Conservation (phyloP, 1,140 invertebrate genomes). For the Drosophila lini region DNA sequence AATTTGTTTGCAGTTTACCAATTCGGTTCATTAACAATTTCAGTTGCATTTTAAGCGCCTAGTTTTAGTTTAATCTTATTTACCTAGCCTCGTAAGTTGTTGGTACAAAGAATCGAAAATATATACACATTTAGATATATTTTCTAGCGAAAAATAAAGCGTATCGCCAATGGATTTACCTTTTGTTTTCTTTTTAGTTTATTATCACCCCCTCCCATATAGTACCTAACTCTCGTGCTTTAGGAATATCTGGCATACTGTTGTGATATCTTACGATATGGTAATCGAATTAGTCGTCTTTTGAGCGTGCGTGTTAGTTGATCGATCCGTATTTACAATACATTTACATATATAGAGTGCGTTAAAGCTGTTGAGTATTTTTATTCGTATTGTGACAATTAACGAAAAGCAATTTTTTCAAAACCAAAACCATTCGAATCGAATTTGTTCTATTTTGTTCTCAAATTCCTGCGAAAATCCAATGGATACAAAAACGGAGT, state of each 20-base stretch:
- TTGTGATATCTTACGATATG: slow-evolving; percentile 75
- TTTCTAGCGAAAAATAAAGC: slow-evolving; percentile 72
- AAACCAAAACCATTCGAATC: slow-evolving; percentile 21
- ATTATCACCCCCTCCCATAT: slow-evolving; percentile 24
- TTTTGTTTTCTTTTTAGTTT: slow-evolving; percentile 48
- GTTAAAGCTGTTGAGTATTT: slow-evolving; percentile 77
- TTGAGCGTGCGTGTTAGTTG: slow-evolving; percentile 61
- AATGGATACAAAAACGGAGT: slow-evolving; percentile 51
- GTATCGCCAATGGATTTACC: slow-evolving; percentile 67
- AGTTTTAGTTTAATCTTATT: slow-evolving; percentile 68
- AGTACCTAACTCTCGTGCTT: slow-evolving; percentile 68
- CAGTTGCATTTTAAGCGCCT: slow-evolving; percentile 65
- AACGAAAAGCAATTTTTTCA: slow-evolving; percentile 71
- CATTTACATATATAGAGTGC: slow-evolving; percentile 64
- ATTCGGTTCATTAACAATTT: slow-evolving; percentile 58
- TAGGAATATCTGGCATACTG: slow-evolving; percentile 73
- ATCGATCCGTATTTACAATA: slow-evolving; percentile 60
- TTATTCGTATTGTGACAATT: slow-evolving; percentile 78
- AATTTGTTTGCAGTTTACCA: slow-evolving; percentile 47
- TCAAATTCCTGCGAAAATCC: slow-evolving; percentile 43
- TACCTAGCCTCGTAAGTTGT: slow-evolving; percentile 70
- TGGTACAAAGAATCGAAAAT: slow-evolving; percentile 77
- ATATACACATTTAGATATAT: slow-evolving; percentile 52
- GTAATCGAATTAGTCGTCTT: slow-evolving; percentile 52
- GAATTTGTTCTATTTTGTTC: slow-evolving; percentile 49